Percentiles rank a stretch among this genome's conserved stretches.
Evolutionary conservation across 2,113 vertebrate genomes (phyloP).

Genomic region (Pluvianellus socialis): DNA sequence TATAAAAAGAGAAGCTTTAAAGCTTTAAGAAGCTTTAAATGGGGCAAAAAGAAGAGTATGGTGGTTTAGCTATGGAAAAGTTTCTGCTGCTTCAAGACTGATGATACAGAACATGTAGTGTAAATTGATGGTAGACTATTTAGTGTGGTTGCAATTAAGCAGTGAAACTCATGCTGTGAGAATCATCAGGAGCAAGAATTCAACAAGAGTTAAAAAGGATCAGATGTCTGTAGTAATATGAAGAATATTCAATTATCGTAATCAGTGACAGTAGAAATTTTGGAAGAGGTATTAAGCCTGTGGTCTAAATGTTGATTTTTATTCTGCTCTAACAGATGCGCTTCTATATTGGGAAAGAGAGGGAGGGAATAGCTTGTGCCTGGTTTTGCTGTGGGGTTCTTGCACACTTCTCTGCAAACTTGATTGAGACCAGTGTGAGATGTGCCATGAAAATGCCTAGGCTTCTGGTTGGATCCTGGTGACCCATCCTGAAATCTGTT

Average conservation of each 20-base stretch:
- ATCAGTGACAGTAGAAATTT: constrained; percentile 9
- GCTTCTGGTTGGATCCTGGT: background rate
- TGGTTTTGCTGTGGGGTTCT: background rate
- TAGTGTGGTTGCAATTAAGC: constrained; percentile 49
- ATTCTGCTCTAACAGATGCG: background rate
- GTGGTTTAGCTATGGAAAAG: background rate
- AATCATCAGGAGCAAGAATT: constrained; percentile 45
- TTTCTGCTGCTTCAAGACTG: background rate
- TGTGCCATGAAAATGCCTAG: background rate
- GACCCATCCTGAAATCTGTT: background rate
- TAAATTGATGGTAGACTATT: background rate
- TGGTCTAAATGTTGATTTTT: constrained; percentile 6
- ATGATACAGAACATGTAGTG: background rate
- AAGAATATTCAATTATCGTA: constrained; percentile 32
- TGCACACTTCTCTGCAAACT: background rate
- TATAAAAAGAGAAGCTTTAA: background rate
- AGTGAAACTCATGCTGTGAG: constrained; percentile 42
- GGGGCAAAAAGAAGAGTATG: background rate
- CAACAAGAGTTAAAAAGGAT: constrained; percentile 49
- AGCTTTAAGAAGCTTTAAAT: background rate
- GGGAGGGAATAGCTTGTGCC: background rate
- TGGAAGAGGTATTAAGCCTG: constrained; percentile 17
- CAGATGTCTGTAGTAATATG: constrained; percentile 39
- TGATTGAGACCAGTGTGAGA: background rate
- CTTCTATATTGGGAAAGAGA: background rate